A percentile compares a stretch with the other conserved stretches of the same genome.
Evolutionary conservation across 2,888 invertebrate genomes (phyloP).

Genomic region (Orthosia cruda): DNA sequence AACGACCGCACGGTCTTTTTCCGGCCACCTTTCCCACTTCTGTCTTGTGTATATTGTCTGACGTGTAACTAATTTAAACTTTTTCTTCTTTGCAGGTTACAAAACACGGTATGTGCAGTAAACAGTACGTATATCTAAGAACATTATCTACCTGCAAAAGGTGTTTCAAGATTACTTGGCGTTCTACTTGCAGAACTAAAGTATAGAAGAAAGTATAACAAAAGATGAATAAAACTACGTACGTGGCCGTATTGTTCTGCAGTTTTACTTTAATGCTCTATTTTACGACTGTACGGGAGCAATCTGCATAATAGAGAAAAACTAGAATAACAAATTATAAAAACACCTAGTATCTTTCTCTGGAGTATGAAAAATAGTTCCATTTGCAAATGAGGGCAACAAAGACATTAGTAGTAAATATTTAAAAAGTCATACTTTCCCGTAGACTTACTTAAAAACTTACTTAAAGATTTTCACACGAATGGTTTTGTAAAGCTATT

Average conservation of each 20-base stretch:
- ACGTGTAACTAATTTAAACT: conserved; percentile 27
- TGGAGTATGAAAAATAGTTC: background rate
- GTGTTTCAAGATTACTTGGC: conserved; percentile 41
- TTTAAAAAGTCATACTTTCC: no score
- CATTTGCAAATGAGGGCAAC: background rate
- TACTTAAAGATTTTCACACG: background rate
- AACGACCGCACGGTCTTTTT: no score
- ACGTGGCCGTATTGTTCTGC: conserved; percentile 38
- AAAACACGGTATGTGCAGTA: conserved; percentile 45
- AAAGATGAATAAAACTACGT: conserved; percentile 38
- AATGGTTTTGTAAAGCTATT: no score
- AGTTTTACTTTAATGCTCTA: conserved; percentile 35
- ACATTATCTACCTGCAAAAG: conserved; percentile 11
- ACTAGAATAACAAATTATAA: conserved; percentile 16
- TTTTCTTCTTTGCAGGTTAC: conserved; percentile 52
- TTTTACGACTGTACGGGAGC: conserved; percentile 16
- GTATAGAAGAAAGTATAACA: conserved; percentile 37
- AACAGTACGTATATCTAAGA: conserved; percentile 48
- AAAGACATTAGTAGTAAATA: no score
- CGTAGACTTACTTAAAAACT: no score
- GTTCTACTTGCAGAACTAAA: conserved; percentile 36
- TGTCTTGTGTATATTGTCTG: background rate
- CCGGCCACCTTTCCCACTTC: no score
- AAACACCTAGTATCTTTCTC: conserved; percentile 19
- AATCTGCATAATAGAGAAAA: conserved; percentile 35